Evolutionary conservation across 2,797 vertebrate genomes (phyloP).

Genomic region (Novumbra hubbsi): DNA sequence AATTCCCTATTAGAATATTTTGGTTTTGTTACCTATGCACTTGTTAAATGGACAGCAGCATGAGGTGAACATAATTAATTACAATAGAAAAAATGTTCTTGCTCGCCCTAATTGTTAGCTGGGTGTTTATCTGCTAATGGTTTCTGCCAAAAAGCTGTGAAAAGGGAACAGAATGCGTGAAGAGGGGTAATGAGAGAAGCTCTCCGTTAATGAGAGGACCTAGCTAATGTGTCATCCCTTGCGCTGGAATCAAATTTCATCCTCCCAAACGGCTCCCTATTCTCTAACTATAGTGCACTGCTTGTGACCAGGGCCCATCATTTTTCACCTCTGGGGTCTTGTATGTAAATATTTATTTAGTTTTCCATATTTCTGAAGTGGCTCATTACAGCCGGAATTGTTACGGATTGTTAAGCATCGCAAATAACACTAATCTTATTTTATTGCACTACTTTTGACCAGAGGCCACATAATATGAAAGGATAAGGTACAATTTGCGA

Average conservation of each 20-base stretch:
- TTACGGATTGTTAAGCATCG: slow-evolving; percentile 28
- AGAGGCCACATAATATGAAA: not conserved
- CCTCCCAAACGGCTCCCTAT: not conserved
- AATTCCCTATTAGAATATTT: too few relatives aligned
- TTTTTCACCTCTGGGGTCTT: not conserved
- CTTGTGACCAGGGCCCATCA: not conserved
- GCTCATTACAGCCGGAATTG: slow-evolving; percentile 40
- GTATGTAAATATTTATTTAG: slow-evolving; percentile 11
- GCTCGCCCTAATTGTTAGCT: too few relatives aligned
- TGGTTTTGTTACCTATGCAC: too few relatives aligned
- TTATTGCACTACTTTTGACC: not conserved
- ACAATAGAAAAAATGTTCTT: too few relatives aligned
- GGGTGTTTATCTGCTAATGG: slow-evolving; percentile 48
- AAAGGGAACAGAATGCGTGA: slow-evolving; percentile 59
- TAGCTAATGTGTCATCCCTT: slow-evolving; percentile 65
- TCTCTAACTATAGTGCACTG: not conserved
- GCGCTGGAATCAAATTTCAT: slow-evolving; percentile 67
- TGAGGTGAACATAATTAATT: too few relatives aligned
- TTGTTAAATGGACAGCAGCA: too few relatives aligned
- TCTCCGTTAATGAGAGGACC: slow-evolving; percentile 68
- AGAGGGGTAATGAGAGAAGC: slow-evolving; percentile 63
- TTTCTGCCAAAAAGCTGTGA: slow-evolving; percentile 2
- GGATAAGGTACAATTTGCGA: not conserved
- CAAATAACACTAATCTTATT: not conserved
- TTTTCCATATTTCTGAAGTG: slow-evolving; percentile 36